Evolutionary conservation across 2,888 invertebrate genomes (phyloP), one percentile per base, ranked within the genome.

Genomic region (Lapara coniferarum): DNA sequence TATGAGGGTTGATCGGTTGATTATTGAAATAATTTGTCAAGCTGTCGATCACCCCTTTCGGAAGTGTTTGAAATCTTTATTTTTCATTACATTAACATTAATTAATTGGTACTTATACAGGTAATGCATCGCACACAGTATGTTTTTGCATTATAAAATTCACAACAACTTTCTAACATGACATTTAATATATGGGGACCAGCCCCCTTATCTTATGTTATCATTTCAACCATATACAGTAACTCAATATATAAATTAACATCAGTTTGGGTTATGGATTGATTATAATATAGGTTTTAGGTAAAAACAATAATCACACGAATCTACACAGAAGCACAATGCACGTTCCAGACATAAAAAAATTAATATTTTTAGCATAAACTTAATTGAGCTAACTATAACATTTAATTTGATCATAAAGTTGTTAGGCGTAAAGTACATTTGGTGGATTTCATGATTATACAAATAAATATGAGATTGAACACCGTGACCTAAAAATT

Each of bases 181-280:
- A 84, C 82, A 85, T 83, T 84, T 81, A 37, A 83, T 81, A 81
- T 84, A 82, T 83, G 81, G 89, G 93, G 89, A 83, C 92, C 93
- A 92, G 93, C 92, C 93, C 92, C 88, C 81, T 81, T 80, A 79
- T 76, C 83, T 85, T 86, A 84, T 80, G 77, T 82, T 85, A 84
- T 79, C 63, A 80, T 79, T 79, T 84, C 83, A 85, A 86, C 85
- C 84, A 82, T 56, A 56, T 56, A 66, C 51, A 80, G 77, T 76
- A 75, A 81, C 80, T 79, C 80, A 81, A 72, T 73, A 71, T 75
- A 66, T 77, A 77, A 78, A 73, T 75, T 75, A 81, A 76, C 71
- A 75, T 46, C 44, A 46, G 46, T 16, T 63, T 46, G 59, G 59
- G 59, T 46, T 63, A 63, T 63, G 49, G 63, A 49, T 46, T 12